These are phyloP conservation scores for Alca torda DNA, from an alignment of 2,797 vertebrate species.

Conservation along the genomic window DNA sequence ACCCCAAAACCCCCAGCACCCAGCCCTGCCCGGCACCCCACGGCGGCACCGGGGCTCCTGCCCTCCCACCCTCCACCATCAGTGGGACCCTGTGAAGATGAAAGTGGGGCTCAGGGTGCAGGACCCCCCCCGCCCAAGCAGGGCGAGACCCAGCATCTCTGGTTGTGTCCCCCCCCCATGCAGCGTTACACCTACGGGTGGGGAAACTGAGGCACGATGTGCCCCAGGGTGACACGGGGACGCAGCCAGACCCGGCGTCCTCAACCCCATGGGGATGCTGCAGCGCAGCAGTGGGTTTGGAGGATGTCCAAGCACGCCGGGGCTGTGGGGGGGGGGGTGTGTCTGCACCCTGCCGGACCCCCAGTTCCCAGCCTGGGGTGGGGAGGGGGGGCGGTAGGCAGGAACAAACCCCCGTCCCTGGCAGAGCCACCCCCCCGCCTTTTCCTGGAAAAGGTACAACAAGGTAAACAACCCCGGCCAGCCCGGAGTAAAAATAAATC, in stretches of 20 bases:
- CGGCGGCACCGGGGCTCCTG: neutral
- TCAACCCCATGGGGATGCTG: neutral
- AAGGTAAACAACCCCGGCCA: conserved; percentile 35
- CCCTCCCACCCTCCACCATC: accelerated
- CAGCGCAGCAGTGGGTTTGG: neutral
- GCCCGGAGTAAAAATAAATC: conserved; percentile 52
- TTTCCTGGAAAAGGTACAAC: conserved; percentile 41
- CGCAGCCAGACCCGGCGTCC: neutral
- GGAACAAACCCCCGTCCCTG: neutral
- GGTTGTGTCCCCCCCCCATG: accelerated
- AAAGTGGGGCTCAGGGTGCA: neutral
- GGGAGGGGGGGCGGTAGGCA: neutral
- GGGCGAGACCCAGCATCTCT: neutral
- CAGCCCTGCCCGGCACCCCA: neutral
- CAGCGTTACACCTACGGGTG: accelerated
- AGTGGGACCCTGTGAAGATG: accelerated
- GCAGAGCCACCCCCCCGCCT: neutral
- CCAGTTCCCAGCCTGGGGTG: neutral
- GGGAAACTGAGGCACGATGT: neutral
- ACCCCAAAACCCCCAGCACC: neutral
- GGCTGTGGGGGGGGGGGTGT: no score
- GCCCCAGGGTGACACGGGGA: neutral
- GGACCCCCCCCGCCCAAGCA: neutral
- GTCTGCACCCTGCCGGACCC: neutral
- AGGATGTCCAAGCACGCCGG: neutral